Base-by-base conservation (phyloP, 2,888 invertebrate genomes). In the Synanthedon myopaeformis region DNA sequence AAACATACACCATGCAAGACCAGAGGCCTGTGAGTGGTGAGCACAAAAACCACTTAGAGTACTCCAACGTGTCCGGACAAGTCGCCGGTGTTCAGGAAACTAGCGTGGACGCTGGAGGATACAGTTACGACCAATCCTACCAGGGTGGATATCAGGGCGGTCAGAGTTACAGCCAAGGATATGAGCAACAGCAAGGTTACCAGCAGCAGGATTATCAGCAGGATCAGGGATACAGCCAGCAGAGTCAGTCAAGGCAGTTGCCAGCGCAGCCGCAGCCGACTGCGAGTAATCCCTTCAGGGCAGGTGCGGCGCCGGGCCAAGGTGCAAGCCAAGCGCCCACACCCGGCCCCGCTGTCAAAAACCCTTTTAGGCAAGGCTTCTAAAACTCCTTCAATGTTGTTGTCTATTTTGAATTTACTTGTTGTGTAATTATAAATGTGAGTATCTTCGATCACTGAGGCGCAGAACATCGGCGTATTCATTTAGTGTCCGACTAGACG, bases 1-100 rank as follows among this genome's bases (percentile, higher is more conserved):
- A 97, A 76, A 96, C 96, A 0, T 96, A 96, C 74, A 93, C 93
- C 19, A 89, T 96, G 90, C 96, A 96, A 73, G 96, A 97, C 61
- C 94, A 95, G 67, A 91, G 92, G 62, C 93, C 94, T 0, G 91
- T 94, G 0, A 90, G 91, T 52, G 92, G 91, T 1, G 93, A 94
- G n/a, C 89, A 91, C 51, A 94, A 94, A 67, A 96, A 95, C 67
- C 95, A 96, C 65, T 80, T 93, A 58, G 93, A 94, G 70, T 93
- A 93, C 65, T 89, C 91, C 1, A 91, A 91, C 58, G 81, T 89
- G 53, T 77, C 82, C 3, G 82, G 82, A 10, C 64, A 67, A 3
- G 86, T 84, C 56, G 73, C 72, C 19, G 79, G 77, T 5, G 79
- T 89, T 17, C 89, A 90, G 63, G 93, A 93, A 75, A 92, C 93